phyloP scores from a whole-genome alignment of 2,113 vertebrate genomes.

The Petrocephalus microphthalmus region DNA sequence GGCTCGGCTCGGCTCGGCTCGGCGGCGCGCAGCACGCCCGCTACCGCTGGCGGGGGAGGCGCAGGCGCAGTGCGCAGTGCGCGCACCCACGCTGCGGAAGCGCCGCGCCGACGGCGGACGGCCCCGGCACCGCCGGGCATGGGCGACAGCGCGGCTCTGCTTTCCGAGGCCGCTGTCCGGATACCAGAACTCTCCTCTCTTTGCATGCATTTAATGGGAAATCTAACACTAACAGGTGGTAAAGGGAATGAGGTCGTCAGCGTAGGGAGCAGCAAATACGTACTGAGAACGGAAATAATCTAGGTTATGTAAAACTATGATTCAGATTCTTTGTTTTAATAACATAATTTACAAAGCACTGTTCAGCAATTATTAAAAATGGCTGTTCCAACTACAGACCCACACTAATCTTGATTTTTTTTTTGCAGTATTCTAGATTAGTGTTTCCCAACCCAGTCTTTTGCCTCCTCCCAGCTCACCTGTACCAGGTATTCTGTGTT shows the following conservation, averaged over 20 bases:
- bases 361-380: neutral
- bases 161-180: neutral
- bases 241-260: neutral
- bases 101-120: neutral
- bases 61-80: conserved; percentile 66
- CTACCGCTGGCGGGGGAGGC: conserved; percentile 36
- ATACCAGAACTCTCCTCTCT: neutral
- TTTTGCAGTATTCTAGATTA: neutral
- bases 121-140: too few species aligned
- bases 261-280: neutral
- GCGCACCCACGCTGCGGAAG: conserved; percentile 28
- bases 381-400: neutral
- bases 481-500: too few species aligned
- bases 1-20: neutral
- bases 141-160: neutral
- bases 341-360: neutral
- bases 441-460: too few species aligned
- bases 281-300: neutral
- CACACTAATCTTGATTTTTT: neutral
- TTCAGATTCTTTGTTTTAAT: neutral
- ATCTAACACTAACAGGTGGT: neutral
- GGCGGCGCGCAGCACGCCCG: conserved; percentile 37
- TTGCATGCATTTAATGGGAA: neutral
- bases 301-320: neutral
- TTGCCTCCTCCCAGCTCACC: too few species aligned